Base-by-base conservation (phyloP, 2,888 invertebrate genomes). In the Amphimallon solstitiale region DNA sequence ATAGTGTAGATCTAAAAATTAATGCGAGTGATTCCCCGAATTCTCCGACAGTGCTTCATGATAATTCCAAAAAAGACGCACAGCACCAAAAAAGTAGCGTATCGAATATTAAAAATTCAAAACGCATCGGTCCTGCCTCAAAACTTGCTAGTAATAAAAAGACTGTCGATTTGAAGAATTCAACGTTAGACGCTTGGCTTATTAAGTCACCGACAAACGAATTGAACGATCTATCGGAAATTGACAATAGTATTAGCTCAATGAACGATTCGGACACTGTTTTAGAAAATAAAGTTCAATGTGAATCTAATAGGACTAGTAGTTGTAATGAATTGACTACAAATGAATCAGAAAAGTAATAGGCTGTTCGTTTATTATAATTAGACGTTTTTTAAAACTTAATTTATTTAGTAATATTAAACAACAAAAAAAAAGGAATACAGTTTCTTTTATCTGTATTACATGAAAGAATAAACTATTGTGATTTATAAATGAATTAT, bases 171-270 rank as follows among this genome's bases (percentile, higher is more conserved):
- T n/a, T 38, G 19, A 65, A 49, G 29, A 56, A 56, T 38, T 34
- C 56, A 17, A 78, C 77, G 19, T 71, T 80, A 62, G 79, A 80
- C 65, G 69, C 69, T 48, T 80, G 79, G 79, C 68, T 80, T 34
- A 75, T 71, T 54, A 73, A 72, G 40, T 69, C 75, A 23, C 71
- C 74, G 23, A 68, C 63, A 10, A 37, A 62, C 4, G 45, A 29
- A 14, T 56, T 43, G 21, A 54, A 19, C 34, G 14, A 65, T 29
- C 29, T 45, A 12, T 10, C 46, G 37, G 46, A 66, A 64, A 40
- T 38, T 19, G 63, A 49, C 51, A 52, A 62, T 59, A 63, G 63
- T 51, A 63, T 61, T 52, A 62, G 46, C 49, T 67, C 64, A 29
- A 46, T 43, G 6, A 56, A 63, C 29, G 52, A 45, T 21, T 45